Evolutionary conservation across 37 sponge, comb jelly and placozoan species (phyloP).

Genomic region (Mnemiopsis leidyi): DNA sequence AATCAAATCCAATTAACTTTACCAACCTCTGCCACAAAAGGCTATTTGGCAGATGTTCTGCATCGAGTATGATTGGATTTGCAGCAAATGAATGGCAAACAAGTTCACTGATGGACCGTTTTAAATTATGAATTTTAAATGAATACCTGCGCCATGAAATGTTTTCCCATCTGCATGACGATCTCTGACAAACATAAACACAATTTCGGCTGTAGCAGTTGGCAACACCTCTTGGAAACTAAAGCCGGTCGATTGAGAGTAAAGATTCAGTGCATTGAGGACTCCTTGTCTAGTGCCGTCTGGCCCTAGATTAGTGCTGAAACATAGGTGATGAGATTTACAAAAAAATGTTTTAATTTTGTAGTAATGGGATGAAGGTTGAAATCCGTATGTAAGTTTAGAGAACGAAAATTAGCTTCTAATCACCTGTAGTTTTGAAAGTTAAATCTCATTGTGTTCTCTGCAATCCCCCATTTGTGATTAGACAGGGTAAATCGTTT

Average conservation of each 20-base stretch:
- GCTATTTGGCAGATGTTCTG: not conserved
- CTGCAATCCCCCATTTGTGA: slow-evolving; percentile 7
- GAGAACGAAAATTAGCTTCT: too few species aligned
- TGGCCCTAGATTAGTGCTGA: slow-evolving; percentile 13
- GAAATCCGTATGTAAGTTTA: too few species aligned
- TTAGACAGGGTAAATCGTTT: not conserved
- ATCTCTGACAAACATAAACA: slow-evolving; percentile 52
- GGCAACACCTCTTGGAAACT: not conserved
- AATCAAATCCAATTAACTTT: too few species aligned
- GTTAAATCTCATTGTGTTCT: not conserved
- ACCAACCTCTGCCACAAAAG: too few species aligned
- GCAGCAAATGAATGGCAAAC: not conserved
- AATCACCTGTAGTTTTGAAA: slow-evolving; percentile 57
- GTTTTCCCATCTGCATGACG: not conserved
- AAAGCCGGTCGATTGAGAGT: not conserved
- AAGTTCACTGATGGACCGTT: not conserved
- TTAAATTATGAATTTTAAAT: not conserved
- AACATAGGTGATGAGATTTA: too few species aligned
- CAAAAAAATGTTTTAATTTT: too few species aligned
- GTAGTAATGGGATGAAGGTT: too few species aligned
- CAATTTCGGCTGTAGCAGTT: not conserved
- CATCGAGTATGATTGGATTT: not conserved
- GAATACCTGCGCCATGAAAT: not conserved
- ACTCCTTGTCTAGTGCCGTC: slow-evolving; percentile 12
- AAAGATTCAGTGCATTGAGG: not conserved